phyloP scores from a whole-genome alignment of 37 sponge, comb jelly and placozoan species.

The Hexactinellida sp. region DNA sequence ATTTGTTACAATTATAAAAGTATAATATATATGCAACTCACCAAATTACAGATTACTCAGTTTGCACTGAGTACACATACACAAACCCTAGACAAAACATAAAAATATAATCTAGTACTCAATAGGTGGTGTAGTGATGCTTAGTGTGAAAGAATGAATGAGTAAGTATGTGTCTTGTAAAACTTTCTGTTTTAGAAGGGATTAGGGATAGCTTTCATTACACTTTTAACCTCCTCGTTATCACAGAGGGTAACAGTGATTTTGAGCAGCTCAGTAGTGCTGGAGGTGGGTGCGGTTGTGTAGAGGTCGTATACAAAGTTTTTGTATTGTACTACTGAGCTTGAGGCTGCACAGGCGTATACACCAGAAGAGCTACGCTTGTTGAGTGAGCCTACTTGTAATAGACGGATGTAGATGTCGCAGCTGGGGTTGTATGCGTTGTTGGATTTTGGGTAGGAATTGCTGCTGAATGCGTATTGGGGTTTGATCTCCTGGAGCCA shows the following conservation, averaged over 20 bases:
- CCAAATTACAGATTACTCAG: too few species aligned
- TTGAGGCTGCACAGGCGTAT: not conserved
- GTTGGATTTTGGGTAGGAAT: not conserved
- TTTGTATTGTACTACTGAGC: not conserved
- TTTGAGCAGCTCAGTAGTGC: slow-evolving; percentile 9
- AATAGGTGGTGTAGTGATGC: not conserved
- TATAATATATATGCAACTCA: too few species aligned
- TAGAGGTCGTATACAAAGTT: not conserved
- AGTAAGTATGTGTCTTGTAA: not conserved
- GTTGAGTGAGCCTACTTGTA: not conserved
- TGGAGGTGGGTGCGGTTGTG: not conserved
- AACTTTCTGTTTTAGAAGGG: not conserved
- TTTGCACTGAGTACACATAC: too few species aligned
- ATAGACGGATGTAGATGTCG: not conserved
- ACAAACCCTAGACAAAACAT: slow-evolving; percentile 1
- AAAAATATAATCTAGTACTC: slow-evolving; percentile 5
- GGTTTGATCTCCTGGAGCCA: not conserved
- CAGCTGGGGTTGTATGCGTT: not conserved
- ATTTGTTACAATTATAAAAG: too few species aligned
- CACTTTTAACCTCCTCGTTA: not conserved
- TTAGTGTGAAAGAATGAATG: not conserved
- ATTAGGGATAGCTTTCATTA: slow-evolving; percentile 13
- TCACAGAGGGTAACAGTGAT: not conserved
- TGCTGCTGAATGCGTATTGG: slow-evolving; percentile 9
- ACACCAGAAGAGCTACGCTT: not conserved